Percentiles rank a stretch among this genome's conserved stretches.
These are phyloP conservation scores for Cheirogaleus medius DNA, from an alignment of 2,113 vertebrate genomes.

Conservation along the genomic window DNA sequence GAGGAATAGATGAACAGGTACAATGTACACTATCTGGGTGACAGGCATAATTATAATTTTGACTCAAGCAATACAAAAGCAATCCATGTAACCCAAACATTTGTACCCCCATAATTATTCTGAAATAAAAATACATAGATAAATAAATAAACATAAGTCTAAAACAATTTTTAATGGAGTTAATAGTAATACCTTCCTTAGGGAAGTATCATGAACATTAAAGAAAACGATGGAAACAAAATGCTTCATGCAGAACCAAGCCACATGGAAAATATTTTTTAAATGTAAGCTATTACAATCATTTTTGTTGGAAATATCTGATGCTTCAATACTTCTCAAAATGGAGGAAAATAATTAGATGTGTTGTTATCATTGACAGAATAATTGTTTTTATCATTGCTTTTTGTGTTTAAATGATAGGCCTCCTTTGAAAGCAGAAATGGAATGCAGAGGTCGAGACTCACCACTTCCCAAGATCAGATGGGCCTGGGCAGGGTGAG, in stretches of 20 bases:
- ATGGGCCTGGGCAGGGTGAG: background rate
- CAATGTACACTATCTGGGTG: too few relatives aligned
- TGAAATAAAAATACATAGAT: too few relatives aligned
- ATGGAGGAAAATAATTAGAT: conserved; percentile 3
- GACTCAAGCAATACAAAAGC: too few relatives aligned
- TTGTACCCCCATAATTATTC: too few relatives aligned
- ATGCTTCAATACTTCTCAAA: background rate
- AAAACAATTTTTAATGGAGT: background rate
- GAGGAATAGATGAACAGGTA: too few relatives aligned
- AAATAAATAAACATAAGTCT: too few relatives aligned
- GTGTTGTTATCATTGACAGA: background rate
- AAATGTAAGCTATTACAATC: background rate
- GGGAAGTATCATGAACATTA: background rate
- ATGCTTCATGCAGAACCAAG: background rate
- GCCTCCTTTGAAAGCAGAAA: background rate
- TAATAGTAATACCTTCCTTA: background rate
- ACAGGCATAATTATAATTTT: too few relatives aligned
- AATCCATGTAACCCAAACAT: too few relatives aligned
- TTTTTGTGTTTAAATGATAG: conserved; percentile 18
- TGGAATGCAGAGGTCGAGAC: background rate
- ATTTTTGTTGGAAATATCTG: background rate
- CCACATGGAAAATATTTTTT: background rate
- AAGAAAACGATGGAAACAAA: conserved; percentile 16
- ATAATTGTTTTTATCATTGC: background rate
- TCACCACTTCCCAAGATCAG: background rate